phyloP scores from a whole-genome alignment of 1,140 invertebrate genomes.

The Aphelinus certus region DNA sequence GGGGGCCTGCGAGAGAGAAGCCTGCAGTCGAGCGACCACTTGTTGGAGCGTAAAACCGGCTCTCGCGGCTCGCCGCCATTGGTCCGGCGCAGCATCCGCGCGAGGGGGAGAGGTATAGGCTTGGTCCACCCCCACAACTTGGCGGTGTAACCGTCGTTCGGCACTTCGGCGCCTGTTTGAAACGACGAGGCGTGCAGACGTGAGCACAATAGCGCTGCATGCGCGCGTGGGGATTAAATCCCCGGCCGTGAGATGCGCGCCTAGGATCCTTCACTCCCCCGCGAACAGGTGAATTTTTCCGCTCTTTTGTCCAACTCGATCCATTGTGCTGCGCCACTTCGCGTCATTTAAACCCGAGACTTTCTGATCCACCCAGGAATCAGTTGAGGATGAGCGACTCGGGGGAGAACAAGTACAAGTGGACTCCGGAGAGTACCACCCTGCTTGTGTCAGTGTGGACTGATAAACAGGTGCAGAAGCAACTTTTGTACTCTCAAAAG shows the following conservation, averaged over 20 bases:
- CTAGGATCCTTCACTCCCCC: neutral
- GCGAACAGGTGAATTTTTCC: no score
- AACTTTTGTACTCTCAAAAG: constrained; percentile 56
- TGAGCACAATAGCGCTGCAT: neutral
- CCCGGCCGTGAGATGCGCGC: neutral
- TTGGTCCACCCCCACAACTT: constrained; percentile 17
- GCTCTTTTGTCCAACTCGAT: no score
- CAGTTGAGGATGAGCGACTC: constrained; percentile 24
- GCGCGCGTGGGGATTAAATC: no score
- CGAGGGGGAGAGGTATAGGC: neutral
- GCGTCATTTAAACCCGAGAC: no score
- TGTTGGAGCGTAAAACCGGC: constrained; percentile 11
- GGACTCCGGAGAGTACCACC: constrained; percentile 62
- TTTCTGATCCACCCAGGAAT: no score
- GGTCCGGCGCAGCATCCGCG: constrained; percentile 4
- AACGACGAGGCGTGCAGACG: constrained; percentile 1
- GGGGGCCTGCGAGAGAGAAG: neutral
- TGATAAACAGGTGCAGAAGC: constrained; percentile 63
- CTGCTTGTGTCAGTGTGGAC: constrained; percentile 63
- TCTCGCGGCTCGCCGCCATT: constrained; percentile 1
- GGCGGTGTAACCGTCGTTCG: constrained; percentile 3
- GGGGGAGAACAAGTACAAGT: constrained; percentile 58
- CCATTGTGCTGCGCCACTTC: no score
- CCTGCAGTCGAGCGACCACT: constrained; percentile 10
- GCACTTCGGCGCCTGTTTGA: constrained; percentile 13